phyloP scores from a whole-genome alignment of 2,888 invertebrate species.

The Acrobasis consociella region DNA sequence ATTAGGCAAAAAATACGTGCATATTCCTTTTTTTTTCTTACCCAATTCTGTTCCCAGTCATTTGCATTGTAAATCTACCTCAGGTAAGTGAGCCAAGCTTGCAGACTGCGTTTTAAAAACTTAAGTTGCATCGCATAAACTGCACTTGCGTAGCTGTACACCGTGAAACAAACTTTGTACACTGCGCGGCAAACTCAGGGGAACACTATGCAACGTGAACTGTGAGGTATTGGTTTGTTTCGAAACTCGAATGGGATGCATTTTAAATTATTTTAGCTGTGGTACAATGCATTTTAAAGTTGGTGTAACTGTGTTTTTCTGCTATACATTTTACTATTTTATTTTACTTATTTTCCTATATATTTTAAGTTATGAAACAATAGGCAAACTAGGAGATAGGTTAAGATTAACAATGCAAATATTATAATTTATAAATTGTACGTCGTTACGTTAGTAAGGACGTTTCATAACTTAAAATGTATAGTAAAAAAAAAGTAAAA shows the following conservation, averaged over 20 bases:
- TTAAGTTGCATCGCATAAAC: background rate
- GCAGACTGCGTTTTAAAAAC: background rate
- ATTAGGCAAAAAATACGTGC: no score
- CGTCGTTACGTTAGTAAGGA: no score
- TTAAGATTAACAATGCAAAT: background rate
- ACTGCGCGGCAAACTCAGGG: background rate
- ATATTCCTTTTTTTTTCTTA: no score
- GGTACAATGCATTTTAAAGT: background rate
- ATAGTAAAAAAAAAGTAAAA: no score
- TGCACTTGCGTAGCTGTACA: constrained; percentile 7
- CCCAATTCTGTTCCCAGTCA: no score
- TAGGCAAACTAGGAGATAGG: background rate
- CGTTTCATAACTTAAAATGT: no score
- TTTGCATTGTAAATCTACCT: no score
- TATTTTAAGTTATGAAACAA: background rate
- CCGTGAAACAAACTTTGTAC: constrained; percentile 6
- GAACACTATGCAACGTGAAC: background rate
- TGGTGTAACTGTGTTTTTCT: background rate
- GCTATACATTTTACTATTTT: no score
- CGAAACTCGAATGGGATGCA: background rate
- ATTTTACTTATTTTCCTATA: no score
- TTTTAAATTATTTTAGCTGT: background rate
- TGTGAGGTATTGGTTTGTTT: background rate
- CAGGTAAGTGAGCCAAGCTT: background rate
- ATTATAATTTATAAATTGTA: no score